Percentiles rank a stretch among this genome's conserved stretches.
Conservation (phyloP, 2,113 vertebrate genomes). For the Aegotheles bennettii region DNA sequence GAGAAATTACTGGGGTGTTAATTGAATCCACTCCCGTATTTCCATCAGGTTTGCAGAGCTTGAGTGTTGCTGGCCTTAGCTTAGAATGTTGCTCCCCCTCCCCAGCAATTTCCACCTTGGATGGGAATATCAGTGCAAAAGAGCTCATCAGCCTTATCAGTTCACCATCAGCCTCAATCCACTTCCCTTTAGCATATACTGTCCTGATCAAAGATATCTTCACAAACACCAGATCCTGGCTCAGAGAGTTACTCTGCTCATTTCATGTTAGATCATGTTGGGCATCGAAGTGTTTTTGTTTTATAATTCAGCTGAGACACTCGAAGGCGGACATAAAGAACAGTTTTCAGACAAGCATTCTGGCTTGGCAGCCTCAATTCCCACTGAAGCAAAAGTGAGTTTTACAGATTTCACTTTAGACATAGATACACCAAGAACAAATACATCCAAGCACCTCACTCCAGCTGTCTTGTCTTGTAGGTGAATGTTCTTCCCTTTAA, state of each 20-base stretch:
- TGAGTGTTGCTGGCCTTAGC: not conserved
- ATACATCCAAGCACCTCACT: not conserved
- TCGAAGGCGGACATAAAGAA: not conserved
- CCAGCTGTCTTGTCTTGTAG: constrained; percentile 19
- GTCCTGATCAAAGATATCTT: not conserved
- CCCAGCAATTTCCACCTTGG: not conserved
- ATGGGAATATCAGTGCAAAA: not conserved
- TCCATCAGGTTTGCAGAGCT: not conserved
- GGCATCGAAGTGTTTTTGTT: not conserved
- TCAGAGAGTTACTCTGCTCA: not conserved
- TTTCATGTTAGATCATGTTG: not conserved
- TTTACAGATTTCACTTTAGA: constrained; percentile 11
- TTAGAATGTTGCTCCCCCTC: not conserved
- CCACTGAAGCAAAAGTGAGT: constrained; percentile 24
- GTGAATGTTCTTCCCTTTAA: constrained; percentile 16
- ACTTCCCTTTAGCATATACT: not conserved
- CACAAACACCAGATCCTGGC: not conserved
- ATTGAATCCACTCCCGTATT: not conserved
- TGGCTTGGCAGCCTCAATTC: constrained; percentile 11
- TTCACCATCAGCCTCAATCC: not conserved
- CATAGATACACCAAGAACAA: not conserved
- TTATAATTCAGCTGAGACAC: not conserved
- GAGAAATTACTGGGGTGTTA: not conserved
- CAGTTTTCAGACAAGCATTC: constrained; percentile 7
- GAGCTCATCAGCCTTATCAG: not conserved